These are phyloP conservation scores for Heloderma charlesbogerti DNA, from an alignment of 2,113 vertebrate species.

Conservation along the genomic window DNA sequence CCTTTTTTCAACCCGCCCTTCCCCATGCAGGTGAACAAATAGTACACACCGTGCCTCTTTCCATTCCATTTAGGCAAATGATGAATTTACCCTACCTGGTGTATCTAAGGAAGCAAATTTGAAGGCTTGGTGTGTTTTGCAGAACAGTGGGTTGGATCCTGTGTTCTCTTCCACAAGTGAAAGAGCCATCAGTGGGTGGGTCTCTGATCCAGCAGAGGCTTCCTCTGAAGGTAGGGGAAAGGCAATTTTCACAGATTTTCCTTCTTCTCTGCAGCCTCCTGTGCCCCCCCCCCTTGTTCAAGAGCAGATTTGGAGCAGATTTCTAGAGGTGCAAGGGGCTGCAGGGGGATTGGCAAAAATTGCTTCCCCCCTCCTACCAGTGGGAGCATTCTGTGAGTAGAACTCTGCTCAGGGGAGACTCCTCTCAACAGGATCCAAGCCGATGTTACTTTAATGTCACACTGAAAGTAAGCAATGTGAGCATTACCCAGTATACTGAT, in stretches of 20 bases:
- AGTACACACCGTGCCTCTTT: background rate
- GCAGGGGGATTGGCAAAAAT: background rate
- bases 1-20: background rate
- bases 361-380: background rate
- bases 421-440: background rate
- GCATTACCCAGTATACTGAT: background rate
- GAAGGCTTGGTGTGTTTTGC: background rate
- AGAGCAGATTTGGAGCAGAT: no score
- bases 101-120: background rate
- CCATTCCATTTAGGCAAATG: slow-evolving; percentile 19
- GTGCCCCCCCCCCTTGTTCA: no score
- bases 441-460: background rate
- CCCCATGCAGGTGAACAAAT: background rate
- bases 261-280: background rate
- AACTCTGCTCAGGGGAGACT: background rate
- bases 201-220: background rate
- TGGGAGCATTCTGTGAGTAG: background rate
- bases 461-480: slow-evolving; percentile 17
- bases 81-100: slow-evolving; percentile 22
- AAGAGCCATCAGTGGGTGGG: background rate
- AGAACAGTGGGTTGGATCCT: background rate
- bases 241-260: background rate
- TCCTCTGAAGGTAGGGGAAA: background rate
- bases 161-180: no score
- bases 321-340: no score